Base-by-base conservation (phyloP, 2,888 invertebrate genomes). In the Meghimatium bilineatum region DNA sequence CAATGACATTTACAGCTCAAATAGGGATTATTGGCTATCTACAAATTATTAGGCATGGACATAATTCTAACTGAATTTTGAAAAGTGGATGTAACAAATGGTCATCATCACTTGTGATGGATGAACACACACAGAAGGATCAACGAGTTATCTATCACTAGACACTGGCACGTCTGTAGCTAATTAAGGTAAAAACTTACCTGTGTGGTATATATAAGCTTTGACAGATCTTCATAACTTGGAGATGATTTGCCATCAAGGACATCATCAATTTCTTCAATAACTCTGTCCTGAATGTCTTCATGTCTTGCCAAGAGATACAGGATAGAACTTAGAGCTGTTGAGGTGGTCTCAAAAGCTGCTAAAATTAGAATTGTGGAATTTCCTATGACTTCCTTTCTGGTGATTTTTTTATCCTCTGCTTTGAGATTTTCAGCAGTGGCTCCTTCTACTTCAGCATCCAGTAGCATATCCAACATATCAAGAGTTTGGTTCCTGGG, bases 321-420 rank as follows among this genome's bases (percentile, higher is more conserved):
- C 44, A 81, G 38, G 60, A 81, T 74, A 20, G 81, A 81, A 44
- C 72, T 81, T 10, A 81, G 44, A 23, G 81, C 81, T 44, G 81
- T 81, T 26, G 81, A 81, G 29, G 81, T 81, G 17, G 81, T 81
- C 63, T 81, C 81, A 74, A 72, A 81, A 0, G 81, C 81, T n/a
- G 81, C 81, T 23, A 81, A 63, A 56, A 81, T 81, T 36, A 81
- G 71, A 63, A 81, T 81, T n/a, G 38, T 56, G 36, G 81, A 81
- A 26, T 81, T 81, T 34, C 81, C 81, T 44, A 81, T 81, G 0
- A 81, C 74, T 36, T 81, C 72, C 10, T 72, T 74, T 20, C 81
- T 52, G 20, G 63, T 81, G 29, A 81, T 81, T 44, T 81, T 81
- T 29, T 72, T 81, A 44, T 81, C 74, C 8, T 60, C 74, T 44